phyloP scores from a whole-genome alignment of 2,113 vertebrate genomes.

The Vanacampus margaritifer region DNA sequence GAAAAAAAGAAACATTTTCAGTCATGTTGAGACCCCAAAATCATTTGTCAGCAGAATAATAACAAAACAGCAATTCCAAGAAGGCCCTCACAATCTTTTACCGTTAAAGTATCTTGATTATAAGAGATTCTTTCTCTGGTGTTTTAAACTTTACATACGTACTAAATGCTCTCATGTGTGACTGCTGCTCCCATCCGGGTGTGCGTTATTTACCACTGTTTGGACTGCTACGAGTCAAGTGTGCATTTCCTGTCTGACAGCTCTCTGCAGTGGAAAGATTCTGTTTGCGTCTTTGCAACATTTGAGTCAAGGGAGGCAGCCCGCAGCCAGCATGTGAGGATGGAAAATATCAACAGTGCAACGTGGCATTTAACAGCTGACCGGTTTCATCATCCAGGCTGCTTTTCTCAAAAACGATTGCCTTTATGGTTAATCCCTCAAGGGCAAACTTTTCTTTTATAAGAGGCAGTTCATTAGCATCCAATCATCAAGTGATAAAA shows the following conservation, averaged over 20 bases:
- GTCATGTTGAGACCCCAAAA: no score
- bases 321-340: conserved; percentile 28
- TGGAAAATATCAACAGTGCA: conserved; percentile 56
- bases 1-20: background rate
- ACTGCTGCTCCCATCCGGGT: background rate
- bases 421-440: conserved; percentile 20
- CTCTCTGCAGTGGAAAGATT: conserved; percentile 4
- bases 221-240: background rate
- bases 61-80: background rate
- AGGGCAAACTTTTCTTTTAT: background rate
- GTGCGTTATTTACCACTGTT: background rate
- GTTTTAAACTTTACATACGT: no score
- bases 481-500: background rate
- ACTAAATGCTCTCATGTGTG: background rate
- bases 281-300: background rate
- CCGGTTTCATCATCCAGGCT: conserved; percentile 48
- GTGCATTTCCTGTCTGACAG: background rate
- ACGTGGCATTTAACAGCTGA: conserved; percentile 69
- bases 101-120: no score
- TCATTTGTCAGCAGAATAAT: no score
- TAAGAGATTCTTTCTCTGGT: no score
- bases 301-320: background rate
- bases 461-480: background rate
- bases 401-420: conserved; percentile 22
- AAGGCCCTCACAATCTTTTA: background rate